These are phyloP conservation scores for Triplophysa yarkandensis DNA, from an alignment of 2,797 vertebrate species.

Conservation along the genomic window DNA sequence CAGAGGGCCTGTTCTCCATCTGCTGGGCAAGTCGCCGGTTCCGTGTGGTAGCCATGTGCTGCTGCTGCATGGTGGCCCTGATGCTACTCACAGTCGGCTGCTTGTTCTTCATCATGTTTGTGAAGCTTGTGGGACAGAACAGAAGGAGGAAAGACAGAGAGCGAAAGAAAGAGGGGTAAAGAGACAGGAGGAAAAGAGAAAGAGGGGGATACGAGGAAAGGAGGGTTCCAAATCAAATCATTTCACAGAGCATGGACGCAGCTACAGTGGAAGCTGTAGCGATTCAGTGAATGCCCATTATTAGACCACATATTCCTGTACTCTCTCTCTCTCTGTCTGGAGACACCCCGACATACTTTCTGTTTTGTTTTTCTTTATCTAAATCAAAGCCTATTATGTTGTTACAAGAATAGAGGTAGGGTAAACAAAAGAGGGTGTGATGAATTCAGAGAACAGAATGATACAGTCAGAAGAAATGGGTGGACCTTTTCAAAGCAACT, in stretches of 20 bases:
- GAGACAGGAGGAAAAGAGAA: conserved; percentile 64
- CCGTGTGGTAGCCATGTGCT: conserved; percentile 95
- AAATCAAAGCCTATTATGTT: conserved; percentile 46
- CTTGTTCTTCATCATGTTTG: conserved; percentile 99
- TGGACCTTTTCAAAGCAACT: conserved; percentile 42
- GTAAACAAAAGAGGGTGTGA: conserved; percentile 14
- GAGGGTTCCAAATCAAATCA: conserved; percentile 79
- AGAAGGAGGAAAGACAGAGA: conserved; percentile 65
- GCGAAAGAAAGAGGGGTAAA: conserved; percentile 54
- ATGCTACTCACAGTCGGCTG: conserved; percentile 94
- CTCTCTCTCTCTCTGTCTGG: conserved; percentile 54
- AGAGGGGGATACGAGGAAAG: conserved; percentile 70
- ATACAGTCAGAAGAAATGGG: conserved; percentile 34
- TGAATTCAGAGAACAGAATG: conserved; percentile 35
- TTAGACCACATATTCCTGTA: conserved; percentile 46
- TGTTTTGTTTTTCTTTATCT: conserved; percentile 52
- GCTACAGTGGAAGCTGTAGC: conserved; percentile 54
- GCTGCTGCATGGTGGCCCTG: conserved; percentile 97
- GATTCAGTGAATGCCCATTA: conserved; percentile 62
- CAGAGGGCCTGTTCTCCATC: conserved; percentile 98
- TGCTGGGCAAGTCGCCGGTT: conserved; percentile 98
- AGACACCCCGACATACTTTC: conserved; percentile 57
- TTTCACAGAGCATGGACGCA: conserved; percentile 69
- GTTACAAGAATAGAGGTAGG: conserved; percentile 3
- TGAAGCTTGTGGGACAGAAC: conserved; percentile 88